A percentile compares a stretch with the other conserved stretches of the same genome.
These are phyloP conservation scores for Limnephilus lunatus DNA, from an alignment of 2,888 invertebrate species.

Conservation along the genomic window DNA sequence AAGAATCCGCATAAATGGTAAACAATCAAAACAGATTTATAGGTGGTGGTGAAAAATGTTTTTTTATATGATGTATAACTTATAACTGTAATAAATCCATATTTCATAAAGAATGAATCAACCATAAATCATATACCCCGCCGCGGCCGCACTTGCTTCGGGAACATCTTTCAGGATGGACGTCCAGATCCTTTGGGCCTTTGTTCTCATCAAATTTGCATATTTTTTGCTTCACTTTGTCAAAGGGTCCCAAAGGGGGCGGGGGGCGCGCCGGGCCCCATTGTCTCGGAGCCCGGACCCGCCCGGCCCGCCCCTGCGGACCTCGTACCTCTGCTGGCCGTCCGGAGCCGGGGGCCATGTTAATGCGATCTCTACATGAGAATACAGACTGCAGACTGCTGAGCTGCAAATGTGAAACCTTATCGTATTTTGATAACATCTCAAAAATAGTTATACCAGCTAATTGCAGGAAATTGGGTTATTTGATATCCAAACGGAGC, in stretches of 20 bases:
- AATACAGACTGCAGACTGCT: neutral
- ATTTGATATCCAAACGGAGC: neutral
- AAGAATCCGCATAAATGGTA: neutral
- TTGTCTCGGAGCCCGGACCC: constrained; percentile 42
- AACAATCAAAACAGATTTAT: neutral
- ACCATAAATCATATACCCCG: neutral
- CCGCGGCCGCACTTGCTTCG: neutral
- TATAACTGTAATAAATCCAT: neutral
- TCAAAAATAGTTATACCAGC: constrained; percentile 5
- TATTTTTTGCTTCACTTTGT: constrained; percentile 57
- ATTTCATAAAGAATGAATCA: neutral
- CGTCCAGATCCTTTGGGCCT: neutral
- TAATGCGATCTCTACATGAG: constrained; percentile 36
- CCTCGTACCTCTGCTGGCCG: constrained; percentile 2
- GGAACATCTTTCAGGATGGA: neutral
- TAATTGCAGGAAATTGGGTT: constrained; percentile 31
- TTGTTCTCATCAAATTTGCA: constrained; percentile 55
- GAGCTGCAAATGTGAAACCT: neutral
- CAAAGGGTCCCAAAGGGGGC: constrained; percentile 42
- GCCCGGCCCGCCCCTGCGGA: constrained; percentile 41
- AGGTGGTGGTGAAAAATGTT: too few species aligned
- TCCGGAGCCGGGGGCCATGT: constrained; percentile 35
- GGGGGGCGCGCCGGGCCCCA: constrained; percentile 46
- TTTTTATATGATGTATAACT: too few species aligned
- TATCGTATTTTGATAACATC: neutral